Conservation (phyloP, 1,140 invertebrate genomes). For the Drosophila serrata region DNA sequence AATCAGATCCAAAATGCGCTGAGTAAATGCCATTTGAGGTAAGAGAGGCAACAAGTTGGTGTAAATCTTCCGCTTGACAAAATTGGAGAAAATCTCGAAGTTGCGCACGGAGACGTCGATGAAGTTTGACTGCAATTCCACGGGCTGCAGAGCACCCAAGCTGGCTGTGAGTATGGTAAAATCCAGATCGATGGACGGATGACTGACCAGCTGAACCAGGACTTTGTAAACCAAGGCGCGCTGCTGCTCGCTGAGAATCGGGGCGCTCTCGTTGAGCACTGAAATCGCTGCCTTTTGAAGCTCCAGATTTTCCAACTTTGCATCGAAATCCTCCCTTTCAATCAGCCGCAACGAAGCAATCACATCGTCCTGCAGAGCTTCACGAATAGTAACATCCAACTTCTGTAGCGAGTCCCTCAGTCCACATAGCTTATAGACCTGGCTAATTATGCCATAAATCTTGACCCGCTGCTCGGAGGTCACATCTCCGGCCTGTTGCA, state of each 20-base stretch:
- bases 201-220: slow-evolving; percentile 65
- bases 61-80: slow-evolving; percentile 75
- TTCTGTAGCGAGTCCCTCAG: slow-evolving; percentile 41
- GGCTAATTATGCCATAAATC: slow-evolving; percentile 67
- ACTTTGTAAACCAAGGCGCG: slow-evolving; percentile 73
- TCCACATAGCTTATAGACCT: slow-evolving; percentile 63
- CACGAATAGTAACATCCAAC: slow-evolving; percentile 40
- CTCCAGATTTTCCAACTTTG: slow-evolving; percentile 52
- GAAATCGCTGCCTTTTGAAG: slow-evolving; percentile 63
- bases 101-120: slow-evolving; percentile 71
- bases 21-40: slow-evolving; percentile 72
- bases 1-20: slow-evolving; percentile 71
- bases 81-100: slow-evolving; percentile 69
- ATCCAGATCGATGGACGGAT: slow-evolving; percentile 70
- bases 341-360: slow-evolving; percentile 57
- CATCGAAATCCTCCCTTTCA: slow-evolving; percentile 52
- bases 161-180: slow-evolving; percentile 59
- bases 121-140: slow-evolving; percentile 75
- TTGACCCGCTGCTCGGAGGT: slow-evolving; percentile 59
- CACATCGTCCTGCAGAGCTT: slow-evolving; percentile 65
- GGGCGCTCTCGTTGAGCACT: slow-evolving; percentile 64
- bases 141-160: slow-evolving; percentile 67
- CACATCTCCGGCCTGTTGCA: slow-evolving; percentile 41
- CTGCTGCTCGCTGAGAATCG: slow-evolving; percentile 67
- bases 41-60: slow-evolving; percentile 66